Conservation (phyloP, 1,140 invertebrate species). For the Anagrus nilaparvatae region DNA sequence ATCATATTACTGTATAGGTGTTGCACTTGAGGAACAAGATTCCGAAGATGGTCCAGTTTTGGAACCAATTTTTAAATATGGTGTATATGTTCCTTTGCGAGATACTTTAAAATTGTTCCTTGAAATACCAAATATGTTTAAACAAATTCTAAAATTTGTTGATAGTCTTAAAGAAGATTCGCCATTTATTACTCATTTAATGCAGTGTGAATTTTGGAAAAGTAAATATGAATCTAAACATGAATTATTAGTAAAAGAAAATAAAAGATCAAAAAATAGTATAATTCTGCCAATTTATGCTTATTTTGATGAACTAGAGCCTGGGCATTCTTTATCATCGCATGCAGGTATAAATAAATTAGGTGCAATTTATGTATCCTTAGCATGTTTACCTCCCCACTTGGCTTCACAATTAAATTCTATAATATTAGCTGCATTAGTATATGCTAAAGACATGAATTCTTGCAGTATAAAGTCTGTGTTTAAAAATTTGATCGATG, state of each 20-base stretch:
- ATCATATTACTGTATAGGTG: no score
- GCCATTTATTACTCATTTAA: conserved; percentile 7
- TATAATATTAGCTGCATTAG: conserved; percentile 5
- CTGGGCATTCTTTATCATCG: conserved; percentile 12
- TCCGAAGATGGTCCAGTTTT: background rate
- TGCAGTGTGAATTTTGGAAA: conserved; percentile 10
- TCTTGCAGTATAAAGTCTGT: conserved; percentile 4
- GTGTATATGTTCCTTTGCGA: background rate
- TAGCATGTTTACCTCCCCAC: conserved; percentile 9
- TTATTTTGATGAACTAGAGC: conserved; percentile 18
- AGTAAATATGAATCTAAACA: no score
- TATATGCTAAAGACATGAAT: conserved; percentile 15
- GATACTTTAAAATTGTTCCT: conserved; percentile 8
- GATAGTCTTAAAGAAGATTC: background rate
- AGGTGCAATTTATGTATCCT: conserved; percentile 13
- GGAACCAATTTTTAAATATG: background rate
- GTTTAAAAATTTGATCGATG: conserved; percentile 5
- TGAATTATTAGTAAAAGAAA: no score
- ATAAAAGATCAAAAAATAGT: no score
- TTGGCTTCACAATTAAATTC: conserved; percentile 4
- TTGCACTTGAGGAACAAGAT: background rate
- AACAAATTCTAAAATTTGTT: conserved; percentile 8
- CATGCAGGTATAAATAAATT: conserved; percentile 20
- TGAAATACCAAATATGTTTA: conserved; percentile 1
- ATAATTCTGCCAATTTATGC: conserved; percentile 10